Percentiles rank a stretch among this genome's conserved stretches.
Evolutionary conservation across 2,113 vertebrate species (phyloP).

Genomic region (Pelodiscus sinensis): DNA sequence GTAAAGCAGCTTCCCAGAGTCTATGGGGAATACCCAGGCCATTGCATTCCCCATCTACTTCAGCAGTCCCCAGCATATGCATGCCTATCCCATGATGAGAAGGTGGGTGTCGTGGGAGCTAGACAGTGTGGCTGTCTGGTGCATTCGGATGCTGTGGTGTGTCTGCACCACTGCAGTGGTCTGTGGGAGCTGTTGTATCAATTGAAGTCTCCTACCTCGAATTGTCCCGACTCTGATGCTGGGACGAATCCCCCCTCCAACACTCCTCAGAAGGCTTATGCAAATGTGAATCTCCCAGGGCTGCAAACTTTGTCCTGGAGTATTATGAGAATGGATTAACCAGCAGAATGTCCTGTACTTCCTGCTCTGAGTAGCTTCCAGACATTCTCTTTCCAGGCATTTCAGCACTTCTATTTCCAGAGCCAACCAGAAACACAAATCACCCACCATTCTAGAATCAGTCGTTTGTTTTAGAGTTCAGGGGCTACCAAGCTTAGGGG

Average conservation of each 20-base stretch:
- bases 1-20: neutral
- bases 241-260: neutral
- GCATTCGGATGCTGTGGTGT: neutral
- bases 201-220: neutral
- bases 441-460: fast-evolving
- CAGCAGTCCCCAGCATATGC: neutral
- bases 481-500: neutral
- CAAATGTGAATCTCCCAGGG: neutral
- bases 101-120: neutral
- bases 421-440: neutral
- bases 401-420: neutral
- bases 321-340: neutral
- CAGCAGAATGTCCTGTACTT: neutral
- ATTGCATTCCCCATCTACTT: neutral
- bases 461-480: neutral
- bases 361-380: neutral
- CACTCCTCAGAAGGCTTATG: neutral
- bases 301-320: neutral
- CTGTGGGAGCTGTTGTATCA: neutral
- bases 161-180: neutral
- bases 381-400: neutral
- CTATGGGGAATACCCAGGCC: neutral
- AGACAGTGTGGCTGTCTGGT: neutral
- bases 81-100: neutral
- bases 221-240: neutral